These are phyloP conservation scores for Euzophera pinguis DNA, from an alignment of 2,888 invertebrate species.

Conservation along the genomic window DNA sequence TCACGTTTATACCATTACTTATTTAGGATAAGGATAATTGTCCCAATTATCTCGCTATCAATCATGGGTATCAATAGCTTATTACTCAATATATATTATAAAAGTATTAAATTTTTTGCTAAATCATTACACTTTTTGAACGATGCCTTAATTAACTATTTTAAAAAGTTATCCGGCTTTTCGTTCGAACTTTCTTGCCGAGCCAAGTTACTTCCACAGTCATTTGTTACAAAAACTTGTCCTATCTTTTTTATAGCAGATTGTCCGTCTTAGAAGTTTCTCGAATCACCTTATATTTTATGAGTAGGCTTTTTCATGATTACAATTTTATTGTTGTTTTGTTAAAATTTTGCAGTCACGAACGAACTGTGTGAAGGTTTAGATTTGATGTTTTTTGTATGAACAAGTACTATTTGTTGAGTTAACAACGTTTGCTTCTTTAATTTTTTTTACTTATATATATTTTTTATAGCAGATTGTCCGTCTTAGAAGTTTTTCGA, in stretches of 20 bases:
- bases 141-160: neutral
- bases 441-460: no score
- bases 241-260: slow-evolving; percentile 10
- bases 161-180: slow-evolving; percentile 23
- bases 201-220: slow-evolving; percentile 24
- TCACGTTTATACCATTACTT: no score
- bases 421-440: no score
- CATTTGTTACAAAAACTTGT: slow-evolving; percentile 25
- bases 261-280: neutral
- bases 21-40: no score
- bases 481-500: neutral
- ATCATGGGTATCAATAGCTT: no score
- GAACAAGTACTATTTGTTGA: no score
- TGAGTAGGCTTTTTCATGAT: slow-evolving; percentile 1
- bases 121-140: no score
- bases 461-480: slow-evolving; percentile 8
- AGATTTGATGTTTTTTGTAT: no score
- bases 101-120: no score
- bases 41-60: no score
- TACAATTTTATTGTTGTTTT: neutral
- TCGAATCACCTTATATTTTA: slow-evolving; percentile 4
- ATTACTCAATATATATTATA: no score
- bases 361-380: no score
- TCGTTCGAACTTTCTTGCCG: slow-evolving; percentile 23
- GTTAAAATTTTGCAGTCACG: neutral